These are phyloP conservation scores for Endomychus coccineus DNA, from an alignment of 2,888 invertebrate genomes.

Conservation along the genomic window DNA sequence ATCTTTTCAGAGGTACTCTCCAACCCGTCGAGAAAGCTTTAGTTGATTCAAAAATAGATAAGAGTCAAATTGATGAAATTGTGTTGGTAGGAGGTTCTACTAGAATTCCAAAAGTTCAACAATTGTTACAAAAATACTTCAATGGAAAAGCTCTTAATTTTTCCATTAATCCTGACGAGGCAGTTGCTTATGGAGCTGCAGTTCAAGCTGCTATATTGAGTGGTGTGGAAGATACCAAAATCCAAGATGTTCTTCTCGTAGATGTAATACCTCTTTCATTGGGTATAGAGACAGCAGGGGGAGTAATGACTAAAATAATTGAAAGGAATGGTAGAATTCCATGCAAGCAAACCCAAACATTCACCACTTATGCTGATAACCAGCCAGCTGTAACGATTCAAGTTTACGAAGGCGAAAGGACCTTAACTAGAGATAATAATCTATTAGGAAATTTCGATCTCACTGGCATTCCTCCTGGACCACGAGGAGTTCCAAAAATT, in stretches of 20 bases:
- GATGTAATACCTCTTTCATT: conserved; percentile 65
- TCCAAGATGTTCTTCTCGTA: conserved; percentile 65
- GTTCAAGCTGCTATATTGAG: conserved; percentile 38
- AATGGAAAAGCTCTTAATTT: conserved; percentile 46
- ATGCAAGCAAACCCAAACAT: conserved; percentile 58
- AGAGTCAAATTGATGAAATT: conserved; percentile 66
- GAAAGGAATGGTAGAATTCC: conserved; percentile 66
- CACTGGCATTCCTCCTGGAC: conserved; percentile 50
- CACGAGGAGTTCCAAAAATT: conserved; percentile 48
- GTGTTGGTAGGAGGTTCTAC: conserved; percentile 78
- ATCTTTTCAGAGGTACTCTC: conserved; percentile 44
- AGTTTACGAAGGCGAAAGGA: conserved; percentile 67
- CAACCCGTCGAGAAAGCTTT: conserved; percentile 40
- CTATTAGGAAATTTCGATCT: conserved; percentile 59
- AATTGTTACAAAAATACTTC: conserved; percentile 67
- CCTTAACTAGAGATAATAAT: conserved; percentile 92
- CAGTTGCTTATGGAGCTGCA: conserved; percentile 40
- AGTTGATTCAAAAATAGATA: conserved; percentile 70
- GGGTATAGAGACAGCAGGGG: conserved; percentile 73
- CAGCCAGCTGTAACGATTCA: conserved; percentile 56
- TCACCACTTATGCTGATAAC: conserved; percentile 63
- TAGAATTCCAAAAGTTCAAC: conserved; percentile 72
- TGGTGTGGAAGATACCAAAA: conserved; percentile 54
- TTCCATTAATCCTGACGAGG: conserved; percentile 41
- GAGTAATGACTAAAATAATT: conserved; percentile 68